Base-by-base conservation (phyloP, 1,140 invertebrate genomes). In the Diorhabda elongata region DNA sequence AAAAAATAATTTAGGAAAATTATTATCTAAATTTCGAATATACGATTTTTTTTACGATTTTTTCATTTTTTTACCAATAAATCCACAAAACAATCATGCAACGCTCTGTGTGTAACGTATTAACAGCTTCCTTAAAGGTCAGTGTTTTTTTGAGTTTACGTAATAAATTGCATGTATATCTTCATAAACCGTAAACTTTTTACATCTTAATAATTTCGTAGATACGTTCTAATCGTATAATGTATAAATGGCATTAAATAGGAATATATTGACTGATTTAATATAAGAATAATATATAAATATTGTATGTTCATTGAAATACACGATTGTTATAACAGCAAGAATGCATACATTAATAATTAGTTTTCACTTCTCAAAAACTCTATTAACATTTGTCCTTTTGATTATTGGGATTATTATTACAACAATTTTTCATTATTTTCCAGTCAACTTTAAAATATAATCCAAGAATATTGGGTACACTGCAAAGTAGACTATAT, bases 401-500 rank as follows among this genome's bases (percentile, higher is more conserved):
- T 58, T 5, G 26, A 58, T 58, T 3, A 5, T 9, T 58, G 7
- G 4, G 3, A n/a, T 7, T 26, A n/a, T 26, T 7, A 58, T 56
- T n/a, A 58, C 57, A 58, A 9, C 44, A 71, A 56, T 68, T 56
- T 63, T 57, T 26, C 1, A 1, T 52, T 69, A 44, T 67, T 56
- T 76, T 76, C 4, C 64, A 77, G 74, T 76, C 77, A 44, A 61
- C 68, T 47, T 66, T 72, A 42, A 79, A 72, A 68, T 64, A 72
- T 44, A 69, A 73, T 44, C 68, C 72, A 57, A 74, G 65, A 67
- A 68, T 74, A 47, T 69, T 69, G n/a, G 64, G 75, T 3, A 71
- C 47, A 57, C 56, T 74, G 57, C 71, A 71, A 45, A 72, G 76
- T 58, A 83, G 87, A 69, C 79, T 79, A 26, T 94, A 93, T 82